These are phyloP conservation scores for Acropora tenuis DNA, from an alignment of 64 coral and sea anemone species.

Conservation along the genomic window DNA sequence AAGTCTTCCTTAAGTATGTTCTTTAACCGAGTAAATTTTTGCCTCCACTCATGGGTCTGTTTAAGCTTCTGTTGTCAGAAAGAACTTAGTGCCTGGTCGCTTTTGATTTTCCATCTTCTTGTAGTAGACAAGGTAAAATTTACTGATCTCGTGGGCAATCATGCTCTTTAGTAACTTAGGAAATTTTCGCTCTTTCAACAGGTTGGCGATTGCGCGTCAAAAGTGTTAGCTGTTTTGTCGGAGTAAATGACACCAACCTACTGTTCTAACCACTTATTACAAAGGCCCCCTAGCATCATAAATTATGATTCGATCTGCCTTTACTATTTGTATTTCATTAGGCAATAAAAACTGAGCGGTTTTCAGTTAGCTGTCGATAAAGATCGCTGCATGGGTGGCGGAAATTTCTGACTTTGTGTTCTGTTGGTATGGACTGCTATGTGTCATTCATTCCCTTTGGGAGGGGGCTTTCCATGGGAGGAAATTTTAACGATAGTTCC, in stretches of 20 bases:
- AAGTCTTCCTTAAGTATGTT: not conserved
- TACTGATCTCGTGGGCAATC: not conserved
- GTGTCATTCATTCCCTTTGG: no score
- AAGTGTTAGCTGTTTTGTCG: slow-evolving; percentile 28
- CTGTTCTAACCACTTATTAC: not conserved
- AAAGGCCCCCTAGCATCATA: no score
- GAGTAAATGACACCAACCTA: not conserved
- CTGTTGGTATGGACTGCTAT: no score
- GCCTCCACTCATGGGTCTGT: no score
- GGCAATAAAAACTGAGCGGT: not conserved
- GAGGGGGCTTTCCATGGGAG: no score
- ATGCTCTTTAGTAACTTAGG: not conserved
- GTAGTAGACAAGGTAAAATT: not conserved
- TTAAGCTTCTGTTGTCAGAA: no score
- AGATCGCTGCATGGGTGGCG: no score
- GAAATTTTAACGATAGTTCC: no score
- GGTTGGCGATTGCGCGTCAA: slow-evolving; percentile 48
- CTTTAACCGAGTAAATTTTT: not conserved
- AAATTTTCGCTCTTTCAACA: not conserved
- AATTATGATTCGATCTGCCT: not conserved
- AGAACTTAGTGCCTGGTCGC: no score
- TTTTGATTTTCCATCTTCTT: no score
- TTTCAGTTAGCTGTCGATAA: no score
- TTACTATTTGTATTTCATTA: not conserved
- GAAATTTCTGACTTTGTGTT: no score